Conservation (phyloP, 2,113 vertebrate genomes). For the Lontra canadensis region DNA sequence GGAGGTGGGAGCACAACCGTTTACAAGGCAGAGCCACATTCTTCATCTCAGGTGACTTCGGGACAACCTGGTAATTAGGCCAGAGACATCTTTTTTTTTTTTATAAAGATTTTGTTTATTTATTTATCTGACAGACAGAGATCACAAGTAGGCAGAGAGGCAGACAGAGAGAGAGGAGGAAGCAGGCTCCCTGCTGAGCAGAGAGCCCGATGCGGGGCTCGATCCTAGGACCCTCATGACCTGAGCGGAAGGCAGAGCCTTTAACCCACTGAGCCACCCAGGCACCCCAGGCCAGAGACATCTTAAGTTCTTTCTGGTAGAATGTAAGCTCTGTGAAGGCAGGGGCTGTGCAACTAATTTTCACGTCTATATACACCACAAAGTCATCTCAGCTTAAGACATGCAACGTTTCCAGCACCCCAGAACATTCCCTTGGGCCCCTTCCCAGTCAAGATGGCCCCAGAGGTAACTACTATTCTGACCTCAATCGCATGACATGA, state of each 20-base stretch:
- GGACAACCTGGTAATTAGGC: neutral
- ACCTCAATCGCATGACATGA: neutral
- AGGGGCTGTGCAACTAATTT: neutral
- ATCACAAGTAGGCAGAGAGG: no score
- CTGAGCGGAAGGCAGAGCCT: no score
- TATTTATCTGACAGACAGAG: no score
- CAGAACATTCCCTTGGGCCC: neutral
- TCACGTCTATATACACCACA: neutral
- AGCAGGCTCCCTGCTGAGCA: no score
- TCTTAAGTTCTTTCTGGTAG: neutral
- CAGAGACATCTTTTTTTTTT: no score
- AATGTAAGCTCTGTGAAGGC: neutral
- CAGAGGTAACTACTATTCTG: neutral
- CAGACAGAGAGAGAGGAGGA: no score
- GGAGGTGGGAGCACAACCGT: neutral
- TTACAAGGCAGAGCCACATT: neutral
- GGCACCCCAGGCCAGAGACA: neutral
- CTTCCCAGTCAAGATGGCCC: neutral
- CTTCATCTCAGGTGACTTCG: neutral
- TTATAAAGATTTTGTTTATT: no score
- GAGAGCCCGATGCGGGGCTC: no score
- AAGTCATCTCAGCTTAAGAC: neutral
- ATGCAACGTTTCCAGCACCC: neutral
- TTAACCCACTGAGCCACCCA: no score
- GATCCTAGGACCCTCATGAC: no score